phyloP scores from a whole-genome alignment of 1,140 invertebrate species.

The Cydia fagiglandana region DNA sequence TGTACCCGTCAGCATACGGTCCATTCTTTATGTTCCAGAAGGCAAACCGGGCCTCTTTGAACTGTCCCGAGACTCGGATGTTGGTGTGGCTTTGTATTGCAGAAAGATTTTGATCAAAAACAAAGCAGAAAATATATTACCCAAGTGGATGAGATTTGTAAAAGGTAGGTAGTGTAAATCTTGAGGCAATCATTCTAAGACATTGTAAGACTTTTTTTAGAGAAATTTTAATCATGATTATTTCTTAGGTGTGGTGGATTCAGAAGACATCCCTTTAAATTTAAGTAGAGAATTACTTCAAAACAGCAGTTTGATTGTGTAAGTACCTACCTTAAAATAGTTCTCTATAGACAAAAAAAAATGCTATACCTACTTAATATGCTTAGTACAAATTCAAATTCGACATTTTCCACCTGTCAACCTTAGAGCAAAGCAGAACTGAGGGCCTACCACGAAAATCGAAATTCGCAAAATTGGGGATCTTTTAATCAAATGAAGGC shows the following conservation, averaged over 20 bases:
- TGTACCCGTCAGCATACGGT: constrained; percentile 93
- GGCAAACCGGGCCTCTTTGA: constrained; percentile 94
- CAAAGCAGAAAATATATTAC: constrained; percentile 93
- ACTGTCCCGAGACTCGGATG: constrained; percentile 89
- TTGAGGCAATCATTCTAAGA: neutral
- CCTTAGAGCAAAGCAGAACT: too few relatives aligned
- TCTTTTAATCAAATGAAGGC: too few relatives aligned
- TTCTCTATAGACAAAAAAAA: neutral
- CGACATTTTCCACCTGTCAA: too few relatives aligned
- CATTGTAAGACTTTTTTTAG: neutral
- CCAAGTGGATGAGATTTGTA: constrained; percentile 96
- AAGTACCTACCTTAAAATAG: constrained; percentile 59
- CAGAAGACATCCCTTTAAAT: constrained; percentile 98
- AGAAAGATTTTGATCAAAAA: constrained; percentile 94
- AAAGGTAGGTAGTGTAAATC: constrained; percentile 82
- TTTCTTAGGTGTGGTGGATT: constrained; percentile 93
- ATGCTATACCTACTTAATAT: neutral
- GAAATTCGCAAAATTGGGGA: too few relatives aligned
- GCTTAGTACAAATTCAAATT: too few relatives aligned
- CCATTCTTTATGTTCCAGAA: constrained; percentile 96
- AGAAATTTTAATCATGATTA: constrained; percentile 4
- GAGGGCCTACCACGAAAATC: too few relatives aligned
- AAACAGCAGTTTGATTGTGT: constrained; percentile 94
- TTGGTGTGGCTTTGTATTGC: constrained; percentile 93
- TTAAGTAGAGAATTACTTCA: constrained; percentile 97